Conservation (phyloP, 2,113 vertebrate genomes). For the Spea multiplicata region DNA sequence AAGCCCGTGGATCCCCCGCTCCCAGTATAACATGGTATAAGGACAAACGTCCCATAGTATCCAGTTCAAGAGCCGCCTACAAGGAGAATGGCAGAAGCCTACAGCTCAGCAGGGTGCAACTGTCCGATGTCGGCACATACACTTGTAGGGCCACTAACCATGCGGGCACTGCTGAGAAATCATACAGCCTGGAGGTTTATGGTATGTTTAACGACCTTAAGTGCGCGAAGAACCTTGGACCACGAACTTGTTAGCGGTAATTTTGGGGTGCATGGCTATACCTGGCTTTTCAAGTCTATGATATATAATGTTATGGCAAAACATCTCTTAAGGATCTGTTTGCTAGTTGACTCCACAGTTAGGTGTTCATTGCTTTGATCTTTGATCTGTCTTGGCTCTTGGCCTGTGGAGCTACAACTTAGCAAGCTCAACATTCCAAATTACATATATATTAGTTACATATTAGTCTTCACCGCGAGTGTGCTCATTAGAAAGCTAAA, state of each 20-base stretch:
- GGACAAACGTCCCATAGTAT: slow-evolving; percentile 68
- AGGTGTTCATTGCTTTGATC: no score
- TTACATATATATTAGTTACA: no score
- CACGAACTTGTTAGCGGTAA: not conserved
- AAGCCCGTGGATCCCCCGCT: slow-evolving; percentile 69
- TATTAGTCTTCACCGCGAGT: no score
- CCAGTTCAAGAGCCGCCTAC: slow-evolving; percentile 65
- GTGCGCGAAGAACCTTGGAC: not conserved
- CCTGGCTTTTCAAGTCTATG: no score
- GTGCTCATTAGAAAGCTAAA: no score
- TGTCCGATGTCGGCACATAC: slow-evolving; percentile 69
- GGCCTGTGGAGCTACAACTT: no score
- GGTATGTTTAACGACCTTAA: slow-evolving; percentile 48
- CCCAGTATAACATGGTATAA: slow-evolving; percentile 80
- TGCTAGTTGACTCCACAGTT: no score
- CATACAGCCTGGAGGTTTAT: slow-evolving; percentile 59
- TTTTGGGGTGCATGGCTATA: no score
- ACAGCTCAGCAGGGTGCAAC: slow-evolving; percentile 61
- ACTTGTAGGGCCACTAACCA: slow-evolving; percentile 76
- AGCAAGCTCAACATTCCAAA: no score
- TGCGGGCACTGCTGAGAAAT: slow-evolving; percentile 64
- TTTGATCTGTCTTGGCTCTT: no score
- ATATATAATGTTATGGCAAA: no score
- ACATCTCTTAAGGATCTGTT: no score
- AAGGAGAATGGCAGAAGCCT: slow-evolving; percentile 66